Base-by-base conservation (phyloP, 2,113 vertebrate species). In the Campylomormyrus tamandua region DNA sequence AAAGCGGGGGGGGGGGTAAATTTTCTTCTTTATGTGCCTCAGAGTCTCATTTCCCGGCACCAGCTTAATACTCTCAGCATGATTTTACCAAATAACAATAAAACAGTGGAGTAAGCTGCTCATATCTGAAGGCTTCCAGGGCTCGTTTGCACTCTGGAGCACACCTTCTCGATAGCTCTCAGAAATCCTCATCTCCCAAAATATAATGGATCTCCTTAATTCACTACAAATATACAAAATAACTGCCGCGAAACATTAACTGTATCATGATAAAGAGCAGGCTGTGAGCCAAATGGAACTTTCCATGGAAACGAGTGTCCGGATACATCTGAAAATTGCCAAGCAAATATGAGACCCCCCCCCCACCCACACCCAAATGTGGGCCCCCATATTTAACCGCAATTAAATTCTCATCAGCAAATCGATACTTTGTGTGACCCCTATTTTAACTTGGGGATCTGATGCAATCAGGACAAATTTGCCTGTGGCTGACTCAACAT, bases 331-430 rank as follows among this genome's bases (percentile, higher is more conserved):
- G 17, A 77, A 77, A 39, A 39, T 77, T 42, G 15, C 15, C 35
- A 53, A 27, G 48, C 3, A 27, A 46, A 13, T 24, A 35, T 45
- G 0, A 24, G 0, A 24, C 9, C 35, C 17, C 15, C 1, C 17
- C 46, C 62, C 4, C 5, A 1, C n/a, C 2, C 62, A 66, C 62
- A 87, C 48, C 85, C 48, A 52, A 50, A 13, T 35, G 49, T 8
- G n/a, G 27, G 49, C 31, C 50, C 27, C 31, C 15, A 19, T 42
- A 19, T 39, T 39, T 80, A 80, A 80, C 35, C 10, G 31, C 35
- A 42, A 80, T 80, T 46, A 85, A 85, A 74, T 77, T 88, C 62
- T 35, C 56, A 35, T 88, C 58, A 70, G 88, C 88, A 77, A 74
- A 88, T 70, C 62, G 21, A 88, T 88, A 50, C 62, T n/a, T 88